Evolutionary conservation across 2,113 vertebrate species (phyloP), one percentile per base, ranked within the genome.

Genomic region (Nanger granti): DNA sequence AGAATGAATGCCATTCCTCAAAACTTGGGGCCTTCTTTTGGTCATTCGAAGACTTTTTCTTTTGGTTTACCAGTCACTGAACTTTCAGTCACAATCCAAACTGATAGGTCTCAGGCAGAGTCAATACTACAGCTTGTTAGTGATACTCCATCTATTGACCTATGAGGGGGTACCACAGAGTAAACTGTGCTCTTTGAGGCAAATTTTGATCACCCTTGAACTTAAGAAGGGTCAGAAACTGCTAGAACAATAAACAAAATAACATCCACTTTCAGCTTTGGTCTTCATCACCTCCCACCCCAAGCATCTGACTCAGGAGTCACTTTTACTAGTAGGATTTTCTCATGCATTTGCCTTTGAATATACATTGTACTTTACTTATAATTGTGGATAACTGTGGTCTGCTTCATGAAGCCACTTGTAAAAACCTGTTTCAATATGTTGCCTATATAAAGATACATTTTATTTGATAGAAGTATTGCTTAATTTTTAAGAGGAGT

Each of bases 401-500:
- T 93, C 54, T 97, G 11, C 69, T 96, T 91, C 14, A 94, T 89
- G 80, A 3, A 98, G 22, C 18, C 60, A 89, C 76, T 94, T 82
- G 60, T 76, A 41, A 95, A 37, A 54, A 94, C 87, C 87, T 94
- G 82, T 88, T 96, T 1, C 73, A 89, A 87, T 12, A 89, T 49
- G 49, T 90, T 97, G 64, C 14, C 89, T 84, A 57, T 73, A 97
- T 8, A 22, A 92, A 97, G 34, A 5, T 28, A 69, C 97, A 83
- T 88, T 60, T 91, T 86, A 97, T 97, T 95, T 98, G 60, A 96
- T 96, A 89, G n/a, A 96, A 14, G 1, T 13, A 93, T 96, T 96
- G 87, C 89, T 98, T 98, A 93, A 95, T 96, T 98, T 98, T 97
- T 76, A 97, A 59, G 52, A 93, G 95, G n/a, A 87, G 18, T 28